Evolutionary conservation across 2,113 vertebrate genomes (phyloP), one percentile per base, ranked within the genome.

Genomic region (Mirounga angustirostris): DNA sequence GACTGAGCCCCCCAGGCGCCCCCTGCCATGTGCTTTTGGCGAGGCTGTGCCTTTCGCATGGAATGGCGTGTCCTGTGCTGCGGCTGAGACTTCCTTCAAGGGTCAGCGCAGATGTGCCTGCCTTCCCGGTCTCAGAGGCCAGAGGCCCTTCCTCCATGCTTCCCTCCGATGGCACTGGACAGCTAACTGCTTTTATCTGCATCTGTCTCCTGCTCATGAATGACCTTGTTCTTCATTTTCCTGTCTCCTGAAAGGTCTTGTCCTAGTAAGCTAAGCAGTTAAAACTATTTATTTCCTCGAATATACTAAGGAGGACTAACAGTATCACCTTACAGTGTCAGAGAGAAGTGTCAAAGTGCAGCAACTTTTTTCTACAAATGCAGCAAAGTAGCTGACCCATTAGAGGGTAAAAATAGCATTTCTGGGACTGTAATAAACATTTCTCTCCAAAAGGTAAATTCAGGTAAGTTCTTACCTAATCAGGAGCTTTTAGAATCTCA

Each of bases 351-450:
- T 65, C 69, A 59, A 0, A 22, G 7, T 58, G 52, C 93, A 76
- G 33, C 33, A 12, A 1, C 67, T 71, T 81, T 69, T 95, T 69
- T 89, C 85, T 85, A 3, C 43, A 40, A 82, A 78, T 76, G 89
- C 59, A 92, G 73, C 36, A n/a, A 78, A 67, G 73, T 5, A 85
- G n/a, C 58, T 73, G 63, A 33, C 43, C 40, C 28, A 7, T 40
- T 85, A 56, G 40, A 88, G 59, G 78, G n/a, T 89, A 94, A 69
- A 89, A 95, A 30, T 80, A 82, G 58, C 83, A 56, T 88, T 89
- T 50, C 82, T 80, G 22, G 79, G 93, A 9, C 30, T 83, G 69
- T 14, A 58, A 16, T 88, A 79, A 93, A 69, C 2, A 21, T 65
- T 93, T 79, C 36, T 22, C 33, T 84, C 46, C 59, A 30, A 93